Evolutionary conservation across 2,888 invertebrate genomes (phyloP), one percentile per base, ranked within the genome.

Genomic region (Bombyx huttoni): DNA sequence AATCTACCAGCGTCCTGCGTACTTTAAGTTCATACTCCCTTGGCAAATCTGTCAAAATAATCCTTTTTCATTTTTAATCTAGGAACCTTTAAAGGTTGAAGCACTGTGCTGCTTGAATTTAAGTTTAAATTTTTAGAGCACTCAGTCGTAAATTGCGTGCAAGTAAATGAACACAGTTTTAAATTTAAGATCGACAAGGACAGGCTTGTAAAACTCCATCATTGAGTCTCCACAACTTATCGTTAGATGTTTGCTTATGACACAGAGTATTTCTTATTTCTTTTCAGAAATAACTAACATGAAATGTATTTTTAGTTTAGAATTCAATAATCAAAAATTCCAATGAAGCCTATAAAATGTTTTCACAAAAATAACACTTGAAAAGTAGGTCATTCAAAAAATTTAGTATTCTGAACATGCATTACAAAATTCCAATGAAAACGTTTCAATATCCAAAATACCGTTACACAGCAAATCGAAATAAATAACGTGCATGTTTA

Each of bases 401-500:
- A 33, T 33, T 9, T 40, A 12, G 14, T 34, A 40, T 49, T 35
- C 7, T 34, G 12, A 40, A 14, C 62, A 66, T 58, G 63, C 51
- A 61, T 58, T 62, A 54, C 52, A 62, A 61, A 65, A 71, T 72
- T 71, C 73, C 70, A 67, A 70, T 68, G 73, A 69, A 71, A 65
- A 65, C 63, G 64, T 68, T 66, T 66, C 62, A 64, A 72, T 67
- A 72, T 73, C 74, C 70, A 64, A 63, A 59, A 60, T 68, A 75
- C 81, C 78, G 82, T 81, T 83, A 82, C 70, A 63, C 72, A 72
- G 68, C 66, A 64, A 75, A 71, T 73, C 72, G 66, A 78, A 80
- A 78, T 72, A 77, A 77, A 75, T 73, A 73, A 70, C 72, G 66
- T 73, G 73, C 73, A 74, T 67, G 70, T 75, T 75, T 67, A 71